Conservation (phyloP, 2,113 vertebrate species). For the Scytalopus superciliaris region DNA sequence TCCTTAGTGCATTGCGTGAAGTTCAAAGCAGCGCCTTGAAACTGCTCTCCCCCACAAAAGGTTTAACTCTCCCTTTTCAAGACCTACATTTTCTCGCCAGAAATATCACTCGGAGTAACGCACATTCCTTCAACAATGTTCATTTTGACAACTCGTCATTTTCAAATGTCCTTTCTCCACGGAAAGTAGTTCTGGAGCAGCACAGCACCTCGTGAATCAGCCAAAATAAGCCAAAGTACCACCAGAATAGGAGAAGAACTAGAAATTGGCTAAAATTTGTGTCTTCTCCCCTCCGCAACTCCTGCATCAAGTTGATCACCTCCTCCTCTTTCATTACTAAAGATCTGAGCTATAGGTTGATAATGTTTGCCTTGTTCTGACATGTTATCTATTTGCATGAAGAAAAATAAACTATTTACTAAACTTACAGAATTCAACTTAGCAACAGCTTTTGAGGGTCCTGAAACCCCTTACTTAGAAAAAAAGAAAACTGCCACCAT, state of each 20-base stretch:
- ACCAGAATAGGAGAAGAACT: neutral
- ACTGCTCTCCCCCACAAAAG: neutral
- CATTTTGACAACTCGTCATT: neutral
- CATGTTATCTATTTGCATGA: neutral
- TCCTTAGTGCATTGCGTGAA: fast-evolving
- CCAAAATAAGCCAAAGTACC: neutral
- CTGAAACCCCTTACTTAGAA: neutral
- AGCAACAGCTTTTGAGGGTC: neutral
- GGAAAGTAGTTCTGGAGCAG: neutral
- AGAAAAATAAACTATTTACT: neutral
- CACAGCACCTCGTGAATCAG: neutral
- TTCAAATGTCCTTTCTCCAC: neutral
- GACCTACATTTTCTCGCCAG: neutral
- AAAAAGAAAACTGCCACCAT: neutral
- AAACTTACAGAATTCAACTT: neutral
- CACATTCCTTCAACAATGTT: neutral
- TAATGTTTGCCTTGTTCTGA: neutral
- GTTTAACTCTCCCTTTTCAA: neutral
- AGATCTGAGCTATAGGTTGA: neutral
- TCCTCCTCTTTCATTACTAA: neutral
- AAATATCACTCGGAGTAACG: neutral
- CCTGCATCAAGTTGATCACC: neutral
- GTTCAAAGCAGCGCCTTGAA: neutral
- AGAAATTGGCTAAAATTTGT: neutral
- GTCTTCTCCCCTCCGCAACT: neutral